Base-by-base conservation (phyloP, 2,797 vertebrate genomes). In the Brachyalestes nurse region DNA sequence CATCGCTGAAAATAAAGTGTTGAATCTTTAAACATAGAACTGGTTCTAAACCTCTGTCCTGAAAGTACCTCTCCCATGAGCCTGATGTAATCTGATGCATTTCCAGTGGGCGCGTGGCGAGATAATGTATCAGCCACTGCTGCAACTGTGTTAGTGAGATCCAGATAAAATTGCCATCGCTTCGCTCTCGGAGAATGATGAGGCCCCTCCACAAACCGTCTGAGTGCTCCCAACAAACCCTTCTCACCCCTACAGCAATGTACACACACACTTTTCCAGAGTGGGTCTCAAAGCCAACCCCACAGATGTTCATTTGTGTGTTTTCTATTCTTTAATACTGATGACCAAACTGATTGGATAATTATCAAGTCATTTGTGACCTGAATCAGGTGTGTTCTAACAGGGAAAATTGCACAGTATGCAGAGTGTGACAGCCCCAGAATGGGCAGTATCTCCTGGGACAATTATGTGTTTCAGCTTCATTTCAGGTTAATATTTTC, bases 161-260 rank as follows among this genome's bases (percentile, higher is more conserved):
- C 45, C 62, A 51, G 78, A 83, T 83, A 80, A 83, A 75, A 84
- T 77, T 34, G 78, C 34, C 71, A 83, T 72, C 78, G 19, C 6
- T 23, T 38, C 10, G 49, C 51, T 80, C 73, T 71, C 5, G 1
- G 67, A 77, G 78, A 83, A 60, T 53, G 71, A 73, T 73, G 71
- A 51, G 53, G 53, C 51, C n/a, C 71, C 19, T 72, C 71, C 55
- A 73, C 55, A 16, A 51, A 23, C 53, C 3, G 60, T 34, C 60
- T 25, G 21, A 16, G n/a, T 1, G 8, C 25, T 62, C 64, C 38
- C 19, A 16, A 21, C 23, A 61, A n/a, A 4, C 64, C 72, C 28
- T 53, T 14, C n/a, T 6, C 17, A 65, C 72, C 28, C 73, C 16
- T 3, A 5, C 40, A 19, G 38, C 34, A 21, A 19, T 21, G 47